Conservation (phyloP, 1,140 invertebrate genomes). For the Drosophila littoralis region DNA sequence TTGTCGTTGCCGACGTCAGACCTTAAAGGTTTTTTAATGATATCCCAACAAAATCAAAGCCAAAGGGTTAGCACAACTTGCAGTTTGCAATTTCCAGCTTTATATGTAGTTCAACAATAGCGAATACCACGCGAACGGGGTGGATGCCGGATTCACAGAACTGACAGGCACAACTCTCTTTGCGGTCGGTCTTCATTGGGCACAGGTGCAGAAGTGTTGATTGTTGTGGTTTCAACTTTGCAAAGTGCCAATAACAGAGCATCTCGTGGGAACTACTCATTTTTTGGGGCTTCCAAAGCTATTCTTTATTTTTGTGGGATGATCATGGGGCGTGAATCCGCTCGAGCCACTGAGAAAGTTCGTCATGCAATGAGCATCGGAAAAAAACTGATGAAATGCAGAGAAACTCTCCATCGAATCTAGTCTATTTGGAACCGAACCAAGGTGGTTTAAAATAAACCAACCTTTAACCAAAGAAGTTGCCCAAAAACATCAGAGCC, state of each 20-base stretch:
- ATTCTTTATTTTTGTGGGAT: not conserved
- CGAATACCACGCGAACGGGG: not conserved
- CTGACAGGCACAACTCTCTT: constrained; percentile 10
- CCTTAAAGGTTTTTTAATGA: constrained; percentile 41
- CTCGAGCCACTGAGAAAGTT: not conserved
- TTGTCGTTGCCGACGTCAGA: not conserved
- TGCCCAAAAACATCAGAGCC: no score
- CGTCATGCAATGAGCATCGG: no score
- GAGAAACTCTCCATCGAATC: no score
- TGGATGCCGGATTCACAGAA: constrained; percentile 9
- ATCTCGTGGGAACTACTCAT: constrained; percentile 1
- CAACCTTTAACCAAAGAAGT: no score
- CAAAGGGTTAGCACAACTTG: constrained; percentile 59
- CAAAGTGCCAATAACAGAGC: constrained; percentile 12
- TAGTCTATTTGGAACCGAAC: no score
- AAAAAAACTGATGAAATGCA: no score
- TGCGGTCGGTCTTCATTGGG: constrained; percentile 34
- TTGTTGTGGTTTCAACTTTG: constrained; percentile 26
- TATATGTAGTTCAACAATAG: not conserved
- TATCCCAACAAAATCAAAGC: constrained; percentile 29
- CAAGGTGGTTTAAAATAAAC: no score
- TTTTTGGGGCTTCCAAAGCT: not conserved
- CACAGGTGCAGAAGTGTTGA: constrained; percentile 60
- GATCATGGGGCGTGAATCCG: constrained; percentile 1
- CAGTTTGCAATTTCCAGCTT: constrained; percentile 19